These are phyloP conservation scores for Harpagifer antarcticus DNA, from an alignment of 2,797 vertebrate species.

Conservation along the genomic window DNA sequence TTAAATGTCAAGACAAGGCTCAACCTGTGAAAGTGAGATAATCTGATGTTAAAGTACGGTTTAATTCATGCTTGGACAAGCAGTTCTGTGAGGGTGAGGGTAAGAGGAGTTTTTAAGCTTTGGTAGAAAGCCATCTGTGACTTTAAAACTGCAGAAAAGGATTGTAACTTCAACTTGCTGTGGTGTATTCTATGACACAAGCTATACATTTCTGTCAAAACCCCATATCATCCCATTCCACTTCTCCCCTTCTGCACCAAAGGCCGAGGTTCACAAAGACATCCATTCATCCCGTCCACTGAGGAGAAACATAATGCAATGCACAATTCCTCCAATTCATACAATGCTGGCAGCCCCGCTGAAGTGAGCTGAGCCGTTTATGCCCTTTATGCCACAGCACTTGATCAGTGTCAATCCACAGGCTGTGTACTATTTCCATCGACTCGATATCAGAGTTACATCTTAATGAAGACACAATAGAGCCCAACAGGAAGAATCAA, in stretches of 20 bases:
- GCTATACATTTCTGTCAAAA: slow-evolving; percentile 15
- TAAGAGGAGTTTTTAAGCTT: not conserved
- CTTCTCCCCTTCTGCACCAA: slow-evolving; percentile 25
- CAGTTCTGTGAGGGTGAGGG: not conserved
- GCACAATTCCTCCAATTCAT: slow-evolving; percentile 74
- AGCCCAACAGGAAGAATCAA: slow-evolving; percentile 64
- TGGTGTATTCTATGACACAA: slow-evolving; percentile 2
- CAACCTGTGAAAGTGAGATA: slow-evolving; percentile 1
- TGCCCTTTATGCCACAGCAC: slow-evolving; percentile 34
- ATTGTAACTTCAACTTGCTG: not conserved
- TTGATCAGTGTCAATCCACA: slow-evolving; percentile 45
- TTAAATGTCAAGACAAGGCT: not conserved
- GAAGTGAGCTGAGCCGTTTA: slow-evolving; percentile 41
- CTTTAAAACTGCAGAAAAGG: not conserved
- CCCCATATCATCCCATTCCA: slow-evolving; percentile 25
- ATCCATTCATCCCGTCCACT: slow-evolving; percentile 64
- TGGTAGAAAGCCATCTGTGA: too few species aligned
- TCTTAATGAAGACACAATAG: slow-evolving; percentile 73
- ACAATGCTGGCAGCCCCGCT: slow-evolving; percentile 53
- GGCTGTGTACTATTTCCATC: slow-evolving; percentile 50
- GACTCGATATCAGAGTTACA: slow-evolving; percentile 39
- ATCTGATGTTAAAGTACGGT: slow-evolving; percentile 1
- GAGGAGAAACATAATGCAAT: slow-evolving; percentile 56
- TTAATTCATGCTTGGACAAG: not conserved
- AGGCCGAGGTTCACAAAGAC: slow-evolving; percentile 55